Base-by-base conservation (phyloP, 2,888 invertebrate species). In the Notodonta dromedarius region DNA sequence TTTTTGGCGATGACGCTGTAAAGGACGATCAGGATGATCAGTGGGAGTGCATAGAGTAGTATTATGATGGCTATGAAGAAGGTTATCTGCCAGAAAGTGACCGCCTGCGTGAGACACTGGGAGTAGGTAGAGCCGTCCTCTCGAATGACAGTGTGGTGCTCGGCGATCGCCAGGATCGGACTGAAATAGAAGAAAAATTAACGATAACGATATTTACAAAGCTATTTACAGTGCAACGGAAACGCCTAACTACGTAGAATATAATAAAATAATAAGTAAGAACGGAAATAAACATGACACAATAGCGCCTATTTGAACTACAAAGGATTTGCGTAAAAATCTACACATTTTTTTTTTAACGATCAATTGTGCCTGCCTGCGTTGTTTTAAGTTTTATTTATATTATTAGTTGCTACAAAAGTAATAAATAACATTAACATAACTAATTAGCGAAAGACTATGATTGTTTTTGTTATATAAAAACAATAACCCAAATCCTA, bases 1-100 rank as follows among this genome's bases (percentile, higher is more conserved):
- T 97, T 97, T 82, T 96, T 96, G 57, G 97, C 97, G 79, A 98
- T 98, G 79, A 97, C 94, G 77, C 96, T 95, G 89, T 98, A 98
- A 59, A 98, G 94, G 57, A 96, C 94, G 69, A 98, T 94, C 55
- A 98, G 95, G 63, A 98, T 95, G 63, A 97, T 87, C 63, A 98
- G 94, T 52, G 98, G 98, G 60, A 97, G 84, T 69, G 97, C 89
- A 93, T 98, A 98, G 88, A 98, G 97, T 68, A 97, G 89, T 63
- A 96, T 94, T 79, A 97, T 96, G 84, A 96, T 95, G 90, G 96
- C 94, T 81, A 98, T 94, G 94, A 97, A 97, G 94, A 96, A 97
- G 68, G 96, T 94, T 71, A 96, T 95, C 65, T 96, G 96, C 96
- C 97, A 97, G 81, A 95, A 93, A 70, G 95, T 95, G 86, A 96